Evolutionary conservation across 1,140 invertebrate genomes (phyloP).

Genomic region (Penaeus japonicus): DNA sequence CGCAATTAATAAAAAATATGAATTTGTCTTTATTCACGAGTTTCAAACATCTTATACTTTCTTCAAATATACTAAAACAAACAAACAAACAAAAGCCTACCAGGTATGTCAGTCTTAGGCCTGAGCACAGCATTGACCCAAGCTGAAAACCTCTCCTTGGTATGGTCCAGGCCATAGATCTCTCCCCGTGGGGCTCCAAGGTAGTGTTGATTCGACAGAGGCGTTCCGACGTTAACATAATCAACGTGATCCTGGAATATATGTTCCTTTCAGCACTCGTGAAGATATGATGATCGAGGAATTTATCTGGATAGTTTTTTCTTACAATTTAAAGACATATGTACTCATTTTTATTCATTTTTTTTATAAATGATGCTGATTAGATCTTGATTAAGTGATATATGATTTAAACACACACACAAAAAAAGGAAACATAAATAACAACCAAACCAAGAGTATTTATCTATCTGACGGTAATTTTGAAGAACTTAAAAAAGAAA

Average conservation of each 20-base stretch:
- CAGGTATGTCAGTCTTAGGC: constrained; percentile 64
- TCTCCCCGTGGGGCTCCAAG: constrained; percentile 63
- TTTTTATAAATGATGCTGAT: too few species aligned
- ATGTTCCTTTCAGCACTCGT: background rate
- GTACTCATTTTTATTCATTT: too few species aligned
- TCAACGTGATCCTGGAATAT: constrained; percentile 57
- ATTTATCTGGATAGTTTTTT: background rate
- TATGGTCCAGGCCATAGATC: constrained; percentile 65
- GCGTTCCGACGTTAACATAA: constrained; percentile 63
- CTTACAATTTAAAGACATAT: background rate
- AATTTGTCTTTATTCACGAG: background rate
- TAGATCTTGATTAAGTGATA: too few species aligned
- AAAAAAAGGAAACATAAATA: background rate
- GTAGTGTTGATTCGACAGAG: constrained; percentile 65
- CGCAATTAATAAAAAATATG: background rate
- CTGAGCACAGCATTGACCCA: constrained; percentile 61
- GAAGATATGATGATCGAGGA: background rate
- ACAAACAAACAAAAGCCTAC: constrained; percentile 57
- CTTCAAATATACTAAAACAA: background rate
- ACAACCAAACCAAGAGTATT: too few species aligned
- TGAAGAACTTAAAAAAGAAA: too few species aligned
- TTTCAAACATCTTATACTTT: background rate
- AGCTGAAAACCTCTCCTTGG: constrained; percentile 61
- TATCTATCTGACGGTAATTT: too few species aligned
- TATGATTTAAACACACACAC: background rate